phyloP scores from a whole-genome alignment of 2,797 vertebrate species.

The Helostoma temminkii region DNA sequence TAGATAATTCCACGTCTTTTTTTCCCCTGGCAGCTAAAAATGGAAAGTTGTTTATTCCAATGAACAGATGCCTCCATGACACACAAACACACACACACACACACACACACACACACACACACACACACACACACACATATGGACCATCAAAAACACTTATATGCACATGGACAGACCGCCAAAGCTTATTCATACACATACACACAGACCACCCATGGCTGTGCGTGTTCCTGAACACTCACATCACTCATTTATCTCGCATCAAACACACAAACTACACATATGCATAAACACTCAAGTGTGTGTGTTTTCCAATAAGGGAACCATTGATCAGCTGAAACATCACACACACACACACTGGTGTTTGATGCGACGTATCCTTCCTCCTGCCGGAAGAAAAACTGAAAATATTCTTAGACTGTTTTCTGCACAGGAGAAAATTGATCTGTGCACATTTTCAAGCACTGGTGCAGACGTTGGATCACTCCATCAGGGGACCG shows the following conservation, averaged over 20 bases:
- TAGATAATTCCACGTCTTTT: slow-evolving; percentile 52
- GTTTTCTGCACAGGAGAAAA: slow-evolving; percentile 3
- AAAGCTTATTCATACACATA: background rate
- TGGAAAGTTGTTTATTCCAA: slow-evolving; percentile 70
- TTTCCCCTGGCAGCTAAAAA: slow-evolving; percentile 65
- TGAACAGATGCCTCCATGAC: slow-evolving; percentile 66
- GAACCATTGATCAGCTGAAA: slow-evolving; percentile 14
- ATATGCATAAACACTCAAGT: background rate
- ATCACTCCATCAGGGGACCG: slow-evolving; percentile 16
- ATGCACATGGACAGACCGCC: slow-evolving; percentile 6
- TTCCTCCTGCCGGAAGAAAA: slow-evolving; percentile 8
- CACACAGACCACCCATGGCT: slow-evolving; percentile 19
- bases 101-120: slow-evolving; percentile 48
- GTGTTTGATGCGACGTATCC: slow-evolving; percentile 12
- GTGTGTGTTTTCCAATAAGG: slow-evolving; percentile 9
- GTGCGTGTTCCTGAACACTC: slow-evolving; percentile 17
- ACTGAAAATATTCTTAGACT: slow-evolving; percentile 4
- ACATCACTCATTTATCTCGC: slow-evolving; percentile 16
- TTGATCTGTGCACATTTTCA: background rate
- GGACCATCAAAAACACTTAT: slow-evolving; percentile 10
- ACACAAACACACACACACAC: slow-evolving; percentile 50
- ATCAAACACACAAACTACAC: slow-evolving; percentile 12
- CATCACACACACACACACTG: slow-evolving; percentile 3
- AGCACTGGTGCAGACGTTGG: slow-evolving; percentile 26
- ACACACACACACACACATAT: slow-evolving; percentile 25